Evolutionary conservation across 1,140 invertebrate species (phyloP).

Genomic region (Euwallacea fornicatus): DNA sequence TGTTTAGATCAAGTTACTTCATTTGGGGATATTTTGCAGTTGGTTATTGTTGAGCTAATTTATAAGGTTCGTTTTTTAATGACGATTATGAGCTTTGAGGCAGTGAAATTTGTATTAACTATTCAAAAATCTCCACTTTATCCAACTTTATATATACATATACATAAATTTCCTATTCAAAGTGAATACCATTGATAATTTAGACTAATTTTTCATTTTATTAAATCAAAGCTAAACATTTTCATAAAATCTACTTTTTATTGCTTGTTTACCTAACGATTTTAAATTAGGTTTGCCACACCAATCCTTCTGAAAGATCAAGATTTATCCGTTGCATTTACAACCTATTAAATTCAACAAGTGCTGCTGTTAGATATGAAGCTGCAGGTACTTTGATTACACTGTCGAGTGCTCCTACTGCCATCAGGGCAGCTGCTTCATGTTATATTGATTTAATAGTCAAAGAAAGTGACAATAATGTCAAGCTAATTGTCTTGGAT

Average conservation of each 20-base stretch:
- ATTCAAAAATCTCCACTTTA: too few species aligned
- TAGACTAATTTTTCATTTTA: not conserved
- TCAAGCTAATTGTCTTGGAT: conserved; percentile 97
- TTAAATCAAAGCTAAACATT: not conserved
- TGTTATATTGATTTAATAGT: conserved; percentile 99
- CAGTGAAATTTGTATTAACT: not conserved
- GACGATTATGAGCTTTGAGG: not conserved
- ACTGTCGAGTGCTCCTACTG: conserved; percentile 92
- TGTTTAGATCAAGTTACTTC: conserved; percentile 93
- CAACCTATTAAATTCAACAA: conserved; percentile 93
- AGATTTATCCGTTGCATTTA: conserved; percentile 98
- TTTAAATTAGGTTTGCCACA: conserved; percentile 67
- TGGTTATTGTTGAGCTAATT: conserved; percentile 98
- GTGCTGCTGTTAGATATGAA: conserved; percentile 97
- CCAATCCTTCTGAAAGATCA: conserved; percentile 94
- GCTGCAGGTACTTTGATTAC: conserved; percentile 99
- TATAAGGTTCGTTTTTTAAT: conserved; percentile 78
- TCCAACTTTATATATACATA: too few species aligned
- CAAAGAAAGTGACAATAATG: conserved; percentile 99
- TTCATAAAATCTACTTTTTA: not conserved
- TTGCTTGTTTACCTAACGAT: not conserved
- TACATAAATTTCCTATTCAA: too few species aligned
- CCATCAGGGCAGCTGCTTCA: conserved; percentile 94
- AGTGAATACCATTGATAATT: not conserved
- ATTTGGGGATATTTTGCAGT: conserved; percentile 97